These are phyloP conservation scores for Hipposideros larvatus DNA, from an alignment of 2,797 vertebrate genomes.

Conservation along the genomic window DNA sequence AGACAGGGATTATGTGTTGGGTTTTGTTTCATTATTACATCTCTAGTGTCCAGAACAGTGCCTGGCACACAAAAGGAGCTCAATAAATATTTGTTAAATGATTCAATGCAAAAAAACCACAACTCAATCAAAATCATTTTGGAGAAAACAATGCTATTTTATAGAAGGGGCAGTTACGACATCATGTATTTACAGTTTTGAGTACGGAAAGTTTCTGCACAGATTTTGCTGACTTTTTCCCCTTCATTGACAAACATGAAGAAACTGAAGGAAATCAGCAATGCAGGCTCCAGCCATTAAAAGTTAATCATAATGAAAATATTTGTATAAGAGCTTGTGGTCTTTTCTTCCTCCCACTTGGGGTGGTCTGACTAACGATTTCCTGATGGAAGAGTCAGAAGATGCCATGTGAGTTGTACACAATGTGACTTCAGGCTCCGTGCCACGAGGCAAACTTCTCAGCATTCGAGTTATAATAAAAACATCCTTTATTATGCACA, in stretches of 20 bases:
- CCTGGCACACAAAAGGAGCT: background rate
- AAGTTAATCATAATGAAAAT: slow-evolving; percentile 73
- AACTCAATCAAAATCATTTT: background rate
- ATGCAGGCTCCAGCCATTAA: slow-evolving; percentile 34
- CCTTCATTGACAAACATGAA: background rate
- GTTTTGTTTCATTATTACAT: background rate
- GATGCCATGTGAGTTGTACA: slow-evolving; percentile 14
- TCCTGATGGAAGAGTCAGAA: slow-evolving; percentile 54
- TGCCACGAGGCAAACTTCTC: slow-evolving; percentile 59
- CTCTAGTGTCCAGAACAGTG: background rate
- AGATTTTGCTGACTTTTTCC: slow-evolving; percentile 25
- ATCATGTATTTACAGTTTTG: background rate
- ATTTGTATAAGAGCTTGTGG: slow-evolving; percentile 71
- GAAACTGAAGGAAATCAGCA: slow-evolving; percentile 48
- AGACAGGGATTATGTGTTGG: background rate
- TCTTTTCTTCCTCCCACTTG: slow-evolving; percentile 59
- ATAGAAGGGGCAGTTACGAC: background rate
- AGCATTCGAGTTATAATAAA: slow-evolving; percentile 62
- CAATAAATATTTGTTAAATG: background rate
- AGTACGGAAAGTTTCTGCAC: background rate
- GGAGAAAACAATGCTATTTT: background rate
- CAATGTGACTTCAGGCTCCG: slow-evolving; percentile 41
- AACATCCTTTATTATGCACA: slow-evolving; percentile 4
- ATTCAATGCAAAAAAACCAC: background rate
- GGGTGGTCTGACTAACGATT: slow-evolving; percentile 63